A percentile compares a stretch with the other conserved stretches of the same genome.
Conservation (phyloP, 2,888 invertebrate genomes). For the Agrotis puta region DNA sequence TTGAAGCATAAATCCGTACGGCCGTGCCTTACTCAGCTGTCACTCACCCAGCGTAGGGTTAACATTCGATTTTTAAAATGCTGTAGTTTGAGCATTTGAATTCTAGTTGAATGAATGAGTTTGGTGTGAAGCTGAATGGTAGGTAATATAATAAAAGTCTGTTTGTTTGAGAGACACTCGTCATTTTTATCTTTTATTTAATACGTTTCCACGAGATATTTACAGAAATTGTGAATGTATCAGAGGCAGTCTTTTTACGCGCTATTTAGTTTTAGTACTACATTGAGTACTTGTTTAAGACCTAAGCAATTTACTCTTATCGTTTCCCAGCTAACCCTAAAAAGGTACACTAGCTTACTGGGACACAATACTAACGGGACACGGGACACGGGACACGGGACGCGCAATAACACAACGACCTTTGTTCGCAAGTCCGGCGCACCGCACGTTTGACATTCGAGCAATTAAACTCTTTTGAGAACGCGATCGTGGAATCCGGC, state of each 20-base stretch:
- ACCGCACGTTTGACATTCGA: conserved; percentile 70
- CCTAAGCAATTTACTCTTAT: conserved; percentile 18
- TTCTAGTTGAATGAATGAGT: background rate
- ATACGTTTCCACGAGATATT: too few species aligned
- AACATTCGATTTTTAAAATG: conserved; percentile 35
- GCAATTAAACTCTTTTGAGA: conserved; percentile 76
- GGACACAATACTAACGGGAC: conserved; percentile 46
- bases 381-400: conserved; percentile 36
- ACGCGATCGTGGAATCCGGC: conserved; percentile 56
- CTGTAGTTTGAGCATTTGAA: background rate
- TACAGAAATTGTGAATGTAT: background rate
- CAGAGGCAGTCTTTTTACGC: background rate
- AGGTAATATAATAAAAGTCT: background rate
- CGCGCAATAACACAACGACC: conserved; percentile 68
- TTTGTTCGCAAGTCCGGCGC: conserved; percentile 67
- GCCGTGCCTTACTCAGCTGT: conserved; percentile 50
- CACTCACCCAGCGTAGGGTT: conserved; percentile 48
- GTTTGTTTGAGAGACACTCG: background rate
- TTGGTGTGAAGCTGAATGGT: background rate
- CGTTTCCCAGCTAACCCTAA: background rate
- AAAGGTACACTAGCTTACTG: conserved; percentile 17
- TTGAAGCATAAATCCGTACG: conserved; percentile 65
- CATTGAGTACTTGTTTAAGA: background rate
- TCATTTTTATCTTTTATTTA: too few species aligned
- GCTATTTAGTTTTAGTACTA: background rate